Evolutionary conservation across 1,140 invertebrate genomes (phyloP).

Genomic region (Geopemphigus sp.): DNA sequence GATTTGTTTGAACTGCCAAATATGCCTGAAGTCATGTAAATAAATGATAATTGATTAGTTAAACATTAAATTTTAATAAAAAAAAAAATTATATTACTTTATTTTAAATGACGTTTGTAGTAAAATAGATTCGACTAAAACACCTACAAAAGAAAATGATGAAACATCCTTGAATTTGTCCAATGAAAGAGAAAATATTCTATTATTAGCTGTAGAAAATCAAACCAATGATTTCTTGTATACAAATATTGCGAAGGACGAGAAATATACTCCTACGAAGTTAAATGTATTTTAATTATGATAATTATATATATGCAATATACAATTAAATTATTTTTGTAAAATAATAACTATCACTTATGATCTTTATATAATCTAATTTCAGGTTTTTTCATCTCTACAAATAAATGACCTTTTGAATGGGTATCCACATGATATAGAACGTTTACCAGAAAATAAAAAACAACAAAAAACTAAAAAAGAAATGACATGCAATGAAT

Average conservation of each 20-base stretch:
- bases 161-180: not conserved
- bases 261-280: not conserved
- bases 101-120: not conserved
- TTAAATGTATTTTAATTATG: slow-evolving; percentile 23
- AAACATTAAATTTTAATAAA: not conserved
- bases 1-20: slow-evolving; percentile 38
- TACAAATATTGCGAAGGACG: not conserved
- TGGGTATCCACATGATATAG: slow-evolving; percentile 12
- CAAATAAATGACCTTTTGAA: slow-evolving; percentile 32
- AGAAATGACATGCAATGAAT: slow-evolving; percentile 40
- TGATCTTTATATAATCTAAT: not conserved
- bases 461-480: slow-evolving; percentile 31
- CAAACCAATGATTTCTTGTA: slow-evolving; percentile 25
- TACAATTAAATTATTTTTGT: too few relatives aligned
- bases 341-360: too few relatives aligned
- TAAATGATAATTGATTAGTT: not conserved
- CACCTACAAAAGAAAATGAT: slow-evolving; percentile 14
- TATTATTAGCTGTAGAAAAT: slow-evolving; percentile 33
- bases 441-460: slow-evolving; percentile 4
- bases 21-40: not conserved
- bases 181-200: slow-evolving; percentile 14
- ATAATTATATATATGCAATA: too few relatives aligned
- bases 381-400: slow-evolving; percentile 36
- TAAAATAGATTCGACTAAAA: not conserved
- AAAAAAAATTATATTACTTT: not conserved